Base-by-base conservation (phyloP, 2,888 invertebrate species). In the Cephalotes varians region DNA sequence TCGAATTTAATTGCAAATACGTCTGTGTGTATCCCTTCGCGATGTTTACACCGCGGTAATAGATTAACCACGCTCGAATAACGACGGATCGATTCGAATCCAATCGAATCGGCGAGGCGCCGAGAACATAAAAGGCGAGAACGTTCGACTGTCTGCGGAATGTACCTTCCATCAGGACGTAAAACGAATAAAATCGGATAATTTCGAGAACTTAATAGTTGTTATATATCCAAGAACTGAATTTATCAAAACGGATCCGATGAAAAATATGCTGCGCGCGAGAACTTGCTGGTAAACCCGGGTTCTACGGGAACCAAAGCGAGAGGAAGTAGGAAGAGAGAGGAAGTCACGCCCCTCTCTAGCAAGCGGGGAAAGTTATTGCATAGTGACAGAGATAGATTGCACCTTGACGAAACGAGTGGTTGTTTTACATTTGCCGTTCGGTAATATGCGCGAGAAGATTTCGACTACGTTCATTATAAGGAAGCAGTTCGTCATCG, bases 1-100 rank as follows among this genome's bases (percentile, higher is more conserved):
- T 92, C 91, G 92, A 92, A 92, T 92, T 92, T 92, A 92, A 93
- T 92, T 90, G 92, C 88, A 90, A 90, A 91, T 91, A 90, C 87
- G 86, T 87, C 88, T 83, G 86, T 83, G 87, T 84, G 86, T 87
- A 90, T 86, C 84, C 83, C n/a, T n/a, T 83, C 83, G 85, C 87
- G 86, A 86, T 92, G 92, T 92, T 92, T 92, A 88, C 92, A 88
- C 88, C 90, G 88, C 86, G 83, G 86, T 91, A 90, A 91, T 91
- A 89, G 90, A 91, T 91, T 91, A 91, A 90, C 89, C 89, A 83
- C 87, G 86, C 73, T 82, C 65, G 83, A 84, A 82, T 85, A 76
- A 84, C 84, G 82, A 72, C 84, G 84, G 72, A 86, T 81, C 85
- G 88, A 80, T 77, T 77, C 65, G 80, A 83, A 84, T 85, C 62